Base-by-base conservation (phyloP, 2,888 invertebrate species). In the Lithophane ornitopus region DNA sequence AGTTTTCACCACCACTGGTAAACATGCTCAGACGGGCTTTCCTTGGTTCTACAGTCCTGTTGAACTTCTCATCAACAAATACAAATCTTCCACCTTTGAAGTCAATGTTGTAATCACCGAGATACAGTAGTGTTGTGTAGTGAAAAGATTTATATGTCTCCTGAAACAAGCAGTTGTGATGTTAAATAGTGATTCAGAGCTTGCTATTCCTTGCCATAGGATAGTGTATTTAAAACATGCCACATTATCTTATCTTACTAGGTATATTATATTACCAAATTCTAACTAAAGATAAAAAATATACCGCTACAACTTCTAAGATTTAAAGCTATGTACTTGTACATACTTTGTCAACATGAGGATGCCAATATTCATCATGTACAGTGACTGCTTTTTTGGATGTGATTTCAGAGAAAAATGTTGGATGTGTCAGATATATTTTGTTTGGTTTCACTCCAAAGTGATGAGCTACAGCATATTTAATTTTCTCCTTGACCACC, bases 361-460 rank as follows among this genome's bases (percentile, higher is more conserved):
- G 97, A 94, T 98, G 98, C 99, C 99, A 99, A 93, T 99, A 99
- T 93, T 99, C 98, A 95, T 99, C 98, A 93, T 98, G 98, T 34
- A 97, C 90, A 2, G 98, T 98, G 86, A 97, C 97, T 2, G 98
- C 97, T 59, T 97, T 97, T 66, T 95, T 97, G 82, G 97, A 96
- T 34, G 98, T 98, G 85, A 99, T 97, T 91, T 97, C 97, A 19
- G 99, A 98, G 93, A 99, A 98, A 92, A 99, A 99, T 73, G 98
- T 98, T n/a, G 99, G 99, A 91, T 98, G 98, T 11, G 99, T 98
- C 78, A 99, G 94, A 94, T 97, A 97, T 73, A 99, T 96, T 87
- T 97, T 97, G 62, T 97, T 95, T 1, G 97, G 94, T 76, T 97
- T 96, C 34, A 98, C 96, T 34, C 97, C 97, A 96, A 99, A 99